Percentiles rank a stretch among this genome's conserved stretches.
Conservation (phyloP, 2,797 vertebrate genomes). For the Peromyscus nudipes region DNA sequence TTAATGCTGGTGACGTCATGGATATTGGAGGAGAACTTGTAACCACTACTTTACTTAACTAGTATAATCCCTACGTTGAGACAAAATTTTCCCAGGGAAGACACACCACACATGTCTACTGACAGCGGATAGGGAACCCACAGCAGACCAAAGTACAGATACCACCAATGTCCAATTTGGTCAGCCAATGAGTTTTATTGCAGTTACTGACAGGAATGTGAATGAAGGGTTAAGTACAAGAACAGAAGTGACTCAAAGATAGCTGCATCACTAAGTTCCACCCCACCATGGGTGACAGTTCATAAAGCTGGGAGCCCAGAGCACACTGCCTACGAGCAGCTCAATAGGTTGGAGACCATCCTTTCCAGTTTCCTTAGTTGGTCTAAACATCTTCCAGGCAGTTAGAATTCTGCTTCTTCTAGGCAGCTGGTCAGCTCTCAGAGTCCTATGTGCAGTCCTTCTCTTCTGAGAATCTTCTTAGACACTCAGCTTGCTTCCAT, state of each 20-base stretch:
- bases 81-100: no score
- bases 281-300: background rate
- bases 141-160: background rate
- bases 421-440: background rate
- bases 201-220: background rate
- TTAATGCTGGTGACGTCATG: background rate
- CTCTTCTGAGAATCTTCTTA: background rate
- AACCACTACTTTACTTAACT: background rate
- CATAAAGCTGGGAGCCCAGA: background rate
- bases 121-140: background rate
- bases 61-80: background rate
- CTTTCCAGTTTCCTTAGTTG: background rate
- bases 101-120: background rate
- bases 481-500: background rate
- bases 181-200: background rate
- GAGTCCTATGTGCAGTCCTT: background rate
- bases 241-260: background rate
- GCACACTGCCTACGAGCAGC: background rate
- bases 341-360: background rate
- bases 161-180: background rate
- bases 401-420: background rate
- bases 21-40: background rate
- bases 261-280: background rate
- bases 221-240: background rate
- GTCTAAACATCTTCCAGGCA: background rate